Conservation (phyloP, 2,113 vertebrate genomes). For the Trachemys scripta region DNA sequence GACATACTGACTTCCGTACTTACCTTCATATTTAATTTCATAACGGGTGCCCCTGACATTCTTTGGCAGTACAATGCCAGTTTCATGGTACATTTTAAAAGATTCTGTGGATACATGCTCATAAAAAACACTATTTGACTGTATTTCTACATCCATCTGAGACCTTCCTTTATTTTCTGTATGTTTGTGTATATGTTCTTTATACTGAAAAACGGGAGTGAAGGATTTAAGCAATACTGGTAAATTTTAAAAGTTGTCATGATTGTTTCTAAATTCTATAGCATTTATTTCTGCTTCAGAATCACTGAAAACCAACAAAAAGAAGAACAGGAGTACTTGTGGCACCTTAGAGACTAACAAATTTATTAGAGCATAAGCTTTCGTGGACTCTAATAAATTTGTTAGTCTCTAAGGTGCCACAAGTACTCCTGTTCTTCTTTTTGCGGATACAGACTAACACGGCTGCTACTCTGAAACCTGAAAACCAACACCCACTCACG, state of each 20-base stretch:
- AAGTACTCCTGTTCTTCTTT: no score
- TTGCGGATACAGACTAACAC: no score
- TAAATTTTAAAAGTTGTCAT: slow-evolving; percentile 47
- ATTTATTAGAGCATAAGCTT: no score
- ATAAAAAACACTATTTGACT: no score
- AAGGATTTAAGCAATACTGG: slow-evolving; percentile 50
- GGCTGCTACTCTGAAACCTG: no score
- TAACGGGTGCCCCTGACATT: slow-evolving; percentile 10
- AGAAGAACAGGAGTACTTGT: no score
- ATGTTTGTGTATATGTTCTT: slow-evolving; percentile 12
- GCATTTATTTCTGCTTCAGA: not conserved
- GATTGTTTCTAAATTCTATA: slow-evolving; percentile 49
- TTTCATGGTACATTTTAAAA: slow-evolving; percentile 42
- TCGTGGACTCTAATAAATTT: no score
- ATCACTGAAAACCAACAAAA: slow-evolving; percentile 13
- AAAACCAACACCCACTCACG: not conserved
- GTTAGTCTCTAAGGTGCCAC: no score
- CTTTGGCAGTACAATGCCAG: slow-evolving; percentile 26
- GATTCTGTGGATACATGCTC: slow-evolving; percentile 21
- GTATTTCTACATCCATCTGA: no score
- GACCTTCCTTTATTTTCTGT: slow-evolving; percentile 1
- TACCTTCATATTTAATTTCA: slow-evolving; percentile 14
- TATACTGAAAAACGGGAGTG: not conserved
- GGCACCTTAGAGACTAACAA: no score
- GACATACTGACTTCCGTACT: slow-evolving; percentile 5